Conservation (phyloP, 2,888 invertebrate genomes). For the Amphipyra tragopoginis region DNA sequence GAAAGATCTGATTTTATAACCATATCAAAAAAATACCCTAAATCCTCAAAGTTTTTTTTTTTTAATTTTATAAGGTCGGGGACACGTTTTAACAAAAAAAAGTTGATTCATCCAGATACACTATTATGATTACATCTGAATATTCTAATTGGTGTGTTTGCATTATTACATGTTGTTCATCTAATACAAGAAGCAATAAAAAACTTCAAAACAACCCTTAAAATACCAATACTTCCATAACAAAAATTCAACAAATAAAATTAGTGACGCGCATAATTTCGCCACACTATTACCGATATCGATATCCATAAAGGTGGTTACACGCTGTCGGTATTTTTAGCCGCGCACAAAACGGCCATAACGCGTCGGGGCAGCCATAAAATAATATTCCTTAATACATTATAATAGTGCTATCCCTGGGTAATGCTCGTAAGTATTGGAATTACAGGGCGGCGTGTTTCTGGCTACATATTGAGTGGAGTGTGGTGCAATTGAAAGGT, state of each 20-base stretch:
- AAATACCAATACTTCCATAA: no score
- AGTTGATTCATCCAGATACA: no score
- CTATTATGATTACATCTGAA: no score
- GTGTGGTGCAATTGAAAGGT: slow-evolving; percentile 61
- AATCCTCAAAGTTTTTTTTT: no score
- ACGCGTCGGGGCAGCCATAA: slow-evolving; percentile 82
- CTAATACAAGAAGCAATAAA: neutral
- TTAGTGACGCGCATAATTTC: slow-evolving; percentile 53
- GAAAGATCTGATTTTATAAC: no score
- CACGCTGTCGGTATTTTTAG: slow-evolving; percentile 80
- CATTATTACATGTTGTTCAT: no score
- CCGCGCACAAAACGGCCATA: slow-evolving; percentile 78
- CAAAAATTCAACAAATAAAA: slow-evolving; percentile 45
- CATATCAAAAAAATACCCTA: no score
- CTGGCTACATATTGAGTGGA: slow-evolving; percentile 75
- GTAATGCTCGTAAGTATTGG: slow-evolving; percentile 89
- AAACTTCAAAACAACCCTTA: neutral
- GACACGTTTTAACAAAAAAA: no score
- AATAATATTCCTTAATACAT: slow-evolving; percentile 90
- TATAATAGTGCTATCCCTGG: slow-evolving; percentile 88
- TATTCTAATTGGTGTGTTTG: no score
- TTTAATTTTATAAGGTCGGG: no score
- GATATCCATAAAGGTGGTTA: slow-evolving; percentile 54
- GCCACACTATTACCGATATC: slow-evolving; percentile 46
- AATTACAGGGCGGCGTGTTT: slow-evolving; percentile 88